Percentiles rank a stretch among this genome's conserved stretches.
phyloP scores from a whole-genome alignment of 2,113 vertebrate species.

The Lepus europaeus region DNA sequence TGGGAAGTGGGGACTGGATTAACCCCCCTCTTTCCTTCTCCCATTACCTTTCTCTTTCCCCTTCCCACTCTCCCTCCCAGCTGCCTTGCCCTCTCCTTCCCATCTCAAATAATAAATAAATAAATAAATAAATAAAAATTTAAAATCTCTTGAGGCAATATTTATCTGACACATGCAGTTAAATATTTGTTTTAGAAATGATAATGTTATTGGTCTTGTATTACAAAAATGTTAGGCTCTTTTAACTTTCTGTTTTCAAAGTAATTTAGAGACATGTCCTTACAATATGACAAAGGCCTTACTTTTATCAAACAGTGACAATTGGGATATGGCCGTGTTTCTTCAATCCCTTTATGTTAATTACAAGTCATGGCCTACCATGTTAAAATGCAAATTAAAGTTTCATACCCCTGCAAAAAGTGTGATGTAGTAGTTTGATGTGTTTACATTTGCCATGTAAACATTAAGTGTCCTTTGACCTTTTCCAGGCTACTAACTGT shows the following conservation, averaged over 20 bases:
- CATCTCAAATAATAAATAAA: too few relatives aligned
- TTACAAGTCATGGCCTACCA: background rate
- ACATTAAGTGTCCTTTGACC: constrained; percentile 17
- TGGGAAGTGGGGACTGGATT: too few relatives aligned
- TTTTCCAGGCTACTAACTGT: constrained; percentile 24
- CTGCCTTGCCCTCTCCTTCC: too few relatives aligned
- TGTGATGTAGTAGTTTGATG: background rate
- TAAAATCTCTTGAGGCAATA: too few relatives aligned
- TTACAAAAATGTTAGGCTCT: constrained; percentile 31
- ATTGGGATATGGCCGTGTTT: background rate
- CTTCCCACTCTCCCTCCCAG: too few relatives aligned
- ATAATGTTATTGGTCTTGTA: background rate
- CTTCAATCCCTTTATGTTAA: constrained; percentile 12
- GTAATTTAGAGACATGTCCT: background rate
- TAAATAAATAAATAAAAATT: too few relatives aligned
- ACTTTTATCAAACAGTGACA: background rate
- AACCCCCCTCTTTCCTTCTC: too few relatives aligned
- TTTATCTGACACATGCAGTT: background rate
- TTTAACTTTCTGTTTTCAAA: constrained; percentile 22
- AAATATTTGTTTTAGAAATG: background rate
- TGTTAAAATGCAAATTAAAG: background rate
- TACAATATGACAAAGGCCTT: background rate
- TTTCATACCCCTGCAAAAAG: background rate
- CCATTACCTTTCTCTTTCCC: too few relatives aligned
- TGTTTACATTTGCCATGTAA: background rate